These are phyloP conservation scores for Lates calcarifer DNA, from an alignment of 2,113 vertebrate species.

Conservation along the genomic window DNA sequence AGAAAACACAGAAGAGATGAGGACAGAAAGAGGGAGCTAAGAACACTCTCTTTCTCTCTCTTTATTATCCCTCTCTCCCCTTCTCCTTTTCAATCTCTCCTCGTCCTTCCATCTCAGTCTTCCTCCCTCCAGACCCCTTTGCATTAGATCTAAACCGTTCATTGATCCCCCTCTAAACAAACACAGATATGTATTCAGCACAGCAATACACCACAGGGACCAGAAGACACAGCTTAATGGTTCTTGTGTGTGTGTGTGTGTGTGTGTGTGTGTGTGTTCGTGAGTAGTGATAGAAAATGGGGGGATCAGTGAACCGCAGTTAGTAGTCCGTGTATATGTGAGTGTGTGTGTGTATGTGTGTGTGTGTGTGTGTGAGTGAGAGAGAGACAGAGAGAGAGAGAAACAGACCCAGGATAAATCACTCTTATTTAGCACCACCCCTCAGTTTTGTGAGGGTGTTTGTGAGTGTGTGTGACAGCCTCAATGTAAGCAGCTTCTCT, in stretches of 20 bases:
- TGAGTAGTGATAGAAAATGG: constrained; percentile 10
- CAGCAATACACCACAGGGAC: constrained; percentile 55
- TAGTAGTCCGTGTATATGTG: background rate
- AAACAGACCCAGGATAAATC: constrained; percentile 45
- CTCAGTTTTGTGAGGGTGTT: constrained; percentile 3
- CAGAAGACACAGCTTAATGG: constrained; percentile 54
- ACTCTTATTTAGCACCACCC: constrained; percentile 51
- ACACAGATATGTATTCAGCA: constrained; percentile 74
- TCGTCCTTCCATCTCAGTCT: constrained; percentile 31
- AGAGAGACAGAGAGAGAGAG: too few relatives aligned
- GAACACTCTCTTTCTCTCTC: background rate
- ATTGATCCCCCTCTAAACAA: constrained; percentile 73
- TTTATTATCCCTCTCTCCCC: constrained; percentile 30
- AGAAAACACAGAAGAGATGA: background rate
- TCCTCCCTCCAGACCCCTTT: constrained; percentile 60
- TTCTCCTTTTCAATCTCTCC: constrained; percentile 43
- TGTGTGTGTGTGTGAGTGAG: constrained; percentile 1
- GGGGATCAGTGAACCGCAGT: background rate
- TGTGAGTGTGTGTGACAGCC: constrained; percentile 50
- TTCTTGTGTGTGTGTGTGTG: constrained; percentile 11
- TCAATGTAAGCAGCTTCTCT: constrained; percentile 50
- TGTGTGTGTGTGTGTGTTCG: constrained; percentile 35
- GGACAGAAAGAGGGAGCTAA: background rate
- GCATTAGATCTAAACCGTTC: constrained; percentile 61
- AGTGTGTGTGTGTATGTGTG: constrained; percentile 12